A percentile compares a stretch with the other conserved stretches of the same genome.
These are phyloP conservation scores for Dysdera silvatica DNA, from an alignment of 1,140 invertebrate genomes.

Conservation along the genomic window DNA sequence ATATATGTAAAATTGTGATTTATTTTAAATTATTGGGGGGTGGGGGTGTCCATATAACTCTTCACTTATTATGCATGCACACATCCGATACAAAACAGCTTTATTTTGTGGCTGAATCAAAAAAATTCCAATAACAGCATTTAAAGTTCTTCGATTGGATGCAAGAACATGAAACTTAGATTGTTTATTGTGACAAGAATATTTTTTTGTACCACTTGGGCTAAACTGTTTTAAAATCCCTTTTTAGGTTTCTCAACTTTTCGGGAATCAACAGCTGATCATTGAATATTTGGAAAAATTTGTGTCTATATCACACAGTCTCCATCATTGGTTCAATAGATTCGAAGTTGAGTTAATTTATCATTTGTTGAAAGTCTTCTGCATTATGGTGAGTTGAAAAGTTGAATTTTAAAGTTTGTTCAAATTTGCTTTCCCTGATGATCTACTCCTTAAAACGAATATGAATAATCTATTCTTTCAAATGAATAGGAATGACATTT, in stretches of 20 bases:
- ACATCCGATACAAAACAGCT: too few species aligned
- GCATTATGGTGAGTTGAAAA: slow-evolving; percentile 1
- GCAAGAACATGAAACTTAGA: background rate
- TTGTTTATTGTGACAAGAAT: background rate
- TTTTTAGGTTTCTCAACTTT: background rate
- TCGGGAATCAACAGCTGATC: background rate
- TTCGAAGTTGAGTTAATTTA: slow-evolving; percentile 7
- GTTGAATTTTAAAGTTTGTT: too few species aligned
- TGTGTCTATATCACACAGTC: background rate
- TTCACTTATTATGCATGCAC: too few species aligned
- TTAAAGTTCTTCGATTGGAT: background rate
- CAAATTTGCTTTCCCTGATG: too few species aligned
- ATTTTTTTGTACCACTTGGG: background rate
- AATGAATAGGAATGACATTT: too few species aligned
- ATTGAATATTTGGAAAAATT: slow-evolving; percentile 5
- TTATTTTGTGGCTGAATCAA: background rate
- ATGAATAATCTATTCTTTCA: too few species aligned
- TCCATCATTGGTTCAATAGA: slow-evolving; percentile 12
- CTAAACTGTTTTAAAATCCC: background rate
- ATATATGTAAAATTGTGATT: too few species aligned
- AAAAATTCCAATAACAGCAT: background rate
- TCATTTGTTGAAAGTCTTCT: background rate
- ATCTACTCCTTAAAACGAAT: too few species aligned
- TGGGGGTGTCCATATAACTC: too few species aligned
- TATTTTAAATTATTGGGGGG: too few species aligned